Evolutionary conservation across 2,888 invertebrate genomes (phyloP), one percentile per base, ranked within the genome.

Genomic region (Dione vanillae): DNA sequence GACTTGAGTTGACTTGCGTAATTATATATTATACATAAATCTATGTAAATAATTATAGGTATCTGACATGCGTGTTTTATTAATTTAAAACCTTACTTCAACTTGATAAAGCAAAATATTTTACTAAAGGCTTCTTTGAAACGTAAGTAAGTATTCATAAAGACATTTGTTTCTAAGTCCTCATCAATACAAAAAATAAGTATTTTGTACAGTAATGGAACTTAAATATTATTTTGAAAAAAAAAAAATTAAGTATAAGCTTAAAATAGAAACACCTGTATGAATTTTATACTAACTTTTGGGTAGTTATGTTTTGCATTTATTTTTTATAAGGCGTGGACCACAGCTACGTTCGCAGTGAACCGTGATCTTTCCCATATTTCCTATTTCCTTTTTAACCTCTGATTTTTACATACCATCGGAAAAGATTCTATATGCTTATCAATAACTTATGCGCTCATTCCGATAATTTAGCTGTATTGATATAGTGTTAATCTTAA

Each of bases 21-120:
- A 62, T 62, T 41, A 59, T 43, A 43, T 10, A 59, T 43, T 1
- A 43, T 59, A 54, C 35, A 54, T 14, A 41, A 9, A 45, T 16
- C 2, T 16, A 56, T 10, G 20, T 61, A 27, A 45, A 43, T 9
- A 43, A 45, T 43, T 19, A 41, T 41, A 19, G 16, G 7, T 12
- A 11, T 16, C 11, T 49, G 7, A 49, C 3, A 19, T 10, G 10
- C 19, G 10, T 49, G 10, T 49, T 16, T 58, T 6, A 12, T 37
- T 11, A 58, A 40, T 19, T 40, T 16, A n/a, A 58, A 40, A 40
- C 16, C 47, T 47, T 47, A 19, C 10, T 27, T 8, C 2, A n/a
- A n/a, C 35, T 35, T 8, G n/a, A 35, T 35, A 14, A n/a, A 52
- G n/a, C 14, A 9, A 5, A 35, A 35, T 47, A 47, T 16, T 35